Percentiles rank a stretch among this genome's conserved stretches.
These are phyloP conservation scores for Lepus timidus DNA, from an alignment of 2,113 vertebrate genomes.

Conservation along the genomic window DNA sequence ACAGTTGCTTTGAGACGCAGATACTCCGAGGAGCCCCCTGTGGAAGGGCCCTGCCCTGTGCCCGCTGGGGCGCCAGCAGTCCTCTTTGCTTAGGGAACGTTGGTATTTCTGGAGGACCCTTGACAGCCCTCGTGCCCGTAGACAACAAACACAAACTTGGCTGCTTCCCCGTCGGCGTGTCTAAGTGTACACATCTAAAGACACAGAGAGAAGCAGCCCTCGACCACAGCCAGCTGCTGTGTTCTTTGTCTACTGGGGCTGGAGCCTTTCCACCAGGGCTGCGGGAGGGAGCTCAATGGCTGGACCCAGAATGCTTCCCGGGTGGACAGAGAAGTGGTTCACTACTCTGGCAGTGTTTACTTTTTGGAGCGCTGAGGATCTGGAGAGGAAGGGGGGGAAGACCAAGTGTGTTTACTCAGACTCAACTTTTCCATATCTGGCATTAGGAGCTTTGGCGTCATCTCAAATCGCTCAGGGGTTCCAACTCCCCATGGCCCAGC, in stretches of 20 bases:
- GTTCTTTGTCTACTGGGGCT: background rate
- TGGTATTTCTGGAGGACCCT: background rate
- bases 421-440: constrained; percentile 77
- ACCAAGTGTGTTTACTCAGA: constrained; percentile 70
- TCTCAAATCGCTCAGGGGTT: constrained; percentile 67
- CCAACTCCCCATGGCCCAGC: constrained; percentile 22
- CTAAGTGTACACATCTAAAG: background rate
- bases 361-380: constrained; percentile 63
- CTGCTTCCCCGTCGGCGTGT: background rate
- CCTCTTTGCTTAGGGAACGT: background rate
- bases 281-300: background rate
- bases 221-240: background rate
- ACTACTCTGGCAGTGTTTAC: constrained; percentile 52
- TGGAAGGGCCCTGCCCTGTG: fast-evolving
- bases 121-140: background rate
- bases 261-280: background rate
- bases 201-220: background rate
- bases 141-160: background rate
- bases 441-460: constrained; percentile 59
- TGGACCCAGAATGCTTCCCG: background rate
- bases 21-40: fast-evolving
- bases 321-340: background rate
- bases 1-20: background rate
- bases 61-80: background rate
- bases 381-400: constrained; percentile 24